phyloP scores from a whole-genome alignment of 2,888 invertebrate genomes.

The Corythucha ciliata region DNA sequence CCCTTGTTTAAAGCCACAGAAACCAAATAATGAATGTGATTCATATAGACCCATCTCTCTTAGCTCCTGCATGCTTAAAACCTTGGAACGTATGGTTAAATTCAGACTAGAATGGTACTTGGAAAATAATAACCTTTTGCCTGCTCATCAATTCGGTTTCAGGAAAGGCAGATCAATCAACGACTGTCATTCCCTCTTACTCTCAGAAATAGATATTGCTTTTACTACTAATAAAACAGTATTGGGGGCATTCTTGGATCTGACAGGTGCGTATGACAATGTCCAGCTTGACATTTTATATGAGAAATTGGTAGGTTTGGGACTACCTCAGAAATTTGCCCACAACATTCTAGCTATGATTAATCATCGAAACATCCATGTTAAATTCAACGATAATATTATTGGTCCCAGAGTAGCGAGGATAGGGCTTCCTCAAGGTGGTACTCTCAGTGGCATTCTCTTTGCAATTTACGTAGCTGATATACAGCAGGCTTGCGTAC shows the following conservation, averaged over 20 bases:
- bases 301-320: too few species aligned
- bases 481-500: background rate
- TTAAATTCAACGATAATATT: background rate
- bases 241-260: background rate
- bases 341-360: background rate
- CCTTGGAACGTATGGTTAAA: background rate
- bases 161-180: background rate
- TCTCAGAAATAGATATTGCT: background rate
- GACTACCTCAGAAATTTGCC: background rate
- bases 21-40: too few species aligned
- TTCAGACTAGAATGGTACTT: background rate
- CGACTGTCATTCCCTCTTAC: background rate
- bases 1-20: too few species aligned
- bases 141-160: background rate
- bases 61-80: background rate
- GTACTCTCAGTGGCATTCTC: background rate
- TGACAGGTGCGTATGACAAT: slow-evolving; percentile 2
- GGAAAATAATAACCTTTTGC: background rate
- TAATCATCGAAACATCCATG: background rate
- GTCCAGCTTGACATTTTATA: background rate
- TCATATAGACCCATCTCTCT: too few species aligned
- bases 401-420: background rate
- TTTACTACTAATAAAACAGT: background rate
- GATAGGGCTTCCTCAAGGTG: background rate
- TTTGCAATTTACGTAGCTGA: background rate